These are phyloP conservation scores for Neodiprion virginianus DNA, from an alignment of 1,140 invertebrate species.

Conservation along the genomic window DNA sequence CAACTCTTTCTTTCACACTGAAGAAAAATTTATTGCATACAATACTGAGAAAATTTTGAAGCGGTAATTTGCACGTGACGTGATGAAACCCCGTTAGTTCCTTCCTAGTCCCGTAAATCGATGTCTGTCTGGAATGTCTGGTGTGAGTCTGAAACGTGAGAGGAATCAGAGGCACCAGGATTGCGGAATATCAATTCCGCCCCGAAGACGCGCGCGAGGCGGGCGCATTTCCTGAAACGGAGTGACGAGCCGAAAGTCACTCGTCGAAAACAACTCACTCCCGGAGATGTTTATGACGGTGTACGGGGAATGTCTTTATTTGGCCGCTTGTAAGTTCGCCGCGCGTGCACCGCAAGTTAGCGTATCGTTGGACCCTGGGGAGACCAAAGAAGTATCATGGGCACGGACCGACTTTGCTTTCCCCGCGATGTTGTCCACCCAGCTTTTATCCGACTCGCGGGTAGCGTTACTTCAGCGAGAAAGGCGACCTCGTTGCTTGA, in stretches of 20 bases:
- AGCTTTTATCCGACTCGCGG: not conserved
- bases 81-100: no score
- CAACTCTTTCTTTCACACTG: no score
- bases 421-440: not conserved
- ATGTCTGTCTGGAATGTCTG: no score
- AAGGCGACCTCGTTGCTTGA: conserved; percentile 21
- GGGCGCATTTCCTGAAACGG: not conserved
- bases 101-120: no score
- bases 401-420: not conserved
- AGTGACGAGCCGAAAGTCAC: not conserved
- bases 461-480: conserved; percentile 1
- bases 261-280: conserved; percentile 21
- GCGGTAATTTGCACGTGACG: no score
- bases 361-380: not conserved
- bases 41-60: no score
- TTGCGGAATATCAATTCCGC: not conserved
- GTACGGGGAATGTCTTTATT: conserved; percentile 25
- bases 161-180: not conserved
- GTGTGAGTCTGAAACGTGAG: not conserved
- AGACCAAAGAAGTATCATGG: not conserved
- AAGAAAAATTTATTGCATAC: no score
- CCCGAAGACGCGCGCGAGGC: not conserved
- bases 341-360: not conserved
- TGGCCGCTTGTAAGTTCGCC: conserved; percentile 9
- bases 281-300: conserved; percentile 26